Evolutionary conservation across 2,113 vertebrate species (phyloP).

Genomic region (Siniperca knerii): DNA sequence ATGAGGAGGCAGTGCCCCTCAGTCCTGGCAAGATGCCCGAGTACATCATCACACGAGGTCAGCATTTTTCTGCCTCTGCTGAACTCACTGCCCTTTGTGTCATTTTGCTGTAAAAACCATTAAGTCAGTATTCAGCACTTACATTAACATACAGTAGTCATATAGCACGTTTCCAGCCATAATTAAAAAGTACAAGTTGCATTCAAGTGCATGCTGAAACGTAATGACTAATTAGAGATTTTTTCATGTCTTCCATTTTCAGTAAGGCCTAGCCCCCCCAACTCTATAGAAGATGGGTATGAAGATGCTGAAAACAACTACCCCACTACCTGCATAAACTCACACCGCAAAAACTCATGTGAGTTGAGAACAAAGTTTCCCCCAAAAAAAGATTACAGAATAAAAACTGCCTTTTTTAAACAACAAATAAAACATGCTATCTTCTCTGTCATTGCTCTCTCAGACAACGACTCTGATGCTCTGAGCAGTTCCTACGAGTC

Average conservation of each 20-base stretch:
- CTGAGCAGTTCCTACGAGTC: conserved; percentile 99
- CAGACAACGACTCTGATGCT: conserved; percentile 97
- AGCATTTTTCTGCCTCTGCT: conserved; percentile 67
- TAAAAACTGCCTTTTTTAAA: not conserved
- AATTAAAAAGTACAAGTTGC: conserved; percentile 30
- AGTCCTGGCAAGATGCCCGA: conserved; percentile 92
- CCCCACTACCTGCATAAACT: conserved; percentile 88
- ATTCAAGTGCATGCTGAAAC: conserved; percentile 17
- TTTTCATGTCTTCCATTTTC: conserved; percentile 47
- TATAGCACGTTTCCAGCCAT: not conserved
- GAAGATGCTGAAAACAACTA: conserved; percentile 96
- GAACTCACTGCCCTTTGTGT: conserved; percentile 26
- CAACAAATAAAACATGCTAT: not conserved
- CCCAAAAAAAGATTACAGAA: not conserved
- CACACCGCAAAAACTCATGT: conserved; percentile 94
- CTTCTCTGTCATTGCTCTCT: not conserved
- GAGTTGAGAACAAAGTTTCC: conserved; percentile 61
- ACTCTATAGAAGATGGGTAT: conserved; percentile 93
- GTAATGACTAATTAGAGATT: conserved; percentile 14
- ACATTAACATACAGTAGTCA: conserved; percentile 27
- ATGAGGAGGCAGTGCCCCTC: conserved; percentile 96
- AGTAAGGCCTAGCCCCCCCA: conserved; percentile 93
- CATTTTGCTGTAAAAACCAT: conserved; percentile 16
- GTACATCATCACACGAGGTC: conserved; percentile 95
- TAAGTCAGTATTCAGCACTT: not conserved